These are phyloP conservation scores for Chloropsis cyanopogon DNA, from an alignment of 2,113 vertebrate genomes.

Conservation along the genomic window DNA sequence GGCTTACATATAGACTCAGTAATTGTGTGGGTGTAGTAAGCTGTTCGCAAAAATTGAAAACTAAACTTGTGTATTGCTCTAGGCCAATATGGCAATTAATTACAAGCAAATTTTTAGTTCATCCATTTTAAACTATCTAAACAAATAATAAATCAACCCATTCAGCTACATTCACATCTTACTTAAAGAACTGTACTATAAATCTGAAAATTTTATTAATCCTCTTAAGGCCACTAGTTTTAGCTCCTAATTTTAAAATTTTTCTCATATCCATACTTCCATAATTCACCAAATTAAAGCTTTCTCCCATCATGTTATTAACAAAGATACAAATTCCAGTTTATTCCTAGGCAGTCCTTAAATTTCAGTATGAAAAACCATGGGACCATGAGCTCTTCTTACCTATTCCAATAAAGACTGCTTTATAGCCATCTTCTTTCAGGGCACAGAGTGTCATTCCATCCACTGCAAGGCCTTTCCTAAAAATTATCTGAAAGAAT, in stretches of 20 bases:
- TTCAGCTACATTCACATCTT: not conserved
- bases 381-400: conserved; percentile 38
- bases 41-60: not conserved
- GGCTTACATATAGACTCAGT: not conserved
- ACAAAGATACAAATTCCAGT: not conserved
- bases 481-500: conserved; percentile 80
- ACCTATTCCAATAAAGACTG: conserved; percentile 90
- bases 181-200: not conserved
- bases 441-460: conserved; percentile 82
- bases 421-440: conserved; percentile 82
- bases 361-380: not conserved
- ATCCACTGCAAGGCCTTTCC: conserved; percentile 77
- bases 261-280: not conserved
- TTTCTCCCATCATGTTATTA: not conserved
- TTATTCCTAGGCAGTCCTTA: not conserved
- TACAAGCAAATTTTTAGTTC: not conserved
- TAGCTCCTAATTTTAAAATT: not conserved
- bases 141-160: not conserved
- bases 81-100: not conserved
- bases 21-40: not conserved
- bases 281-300: not conserved
- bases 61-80: not conserved
- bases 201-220: not conserved
- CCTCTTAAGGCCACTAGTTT: not conserved
- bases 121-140: not conserved